Base-by-base conservation (phyloP, 2,888 invertebrate genomes). In the Pollenia amentaria region DNA sequence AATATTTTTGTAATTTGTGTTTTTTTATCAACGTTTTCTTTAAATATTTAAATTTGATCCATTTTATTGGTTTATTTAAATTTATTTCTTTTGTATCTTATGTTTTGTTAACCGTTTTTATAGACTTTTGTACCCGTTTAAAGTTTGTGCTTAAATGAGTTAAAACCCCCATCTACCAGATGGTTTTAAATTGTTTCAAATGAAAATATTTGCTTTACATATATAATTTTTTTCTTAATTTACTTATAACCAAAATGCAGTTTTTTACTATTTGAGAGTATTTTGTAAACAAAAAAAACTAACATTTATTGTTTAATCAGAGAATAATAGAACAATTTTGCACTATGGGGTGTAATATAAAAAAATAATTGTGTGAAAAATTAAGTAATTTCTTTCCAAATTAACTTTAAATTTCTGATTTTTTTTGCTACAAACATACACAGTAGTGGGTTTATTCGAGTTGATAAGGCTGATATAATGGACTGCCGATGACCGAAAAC, bases 121-220 rank as follows among this genome's bases (percentile, higher is more conserved):
- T 21, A n/a, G 42, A 12, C 55, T 55, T 57, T 64, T 42, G 2
- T 29, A 40, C 44, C 29, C 44, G 44, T 21, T 46, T 53, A 46
- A 38, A 62, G 60, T 60, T 44, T 21, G 18, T 48, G 4, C 65
- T 57, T 11, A 57, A 84, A 60, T 84, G 84, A 78, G 40, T 84
- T 76, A 53, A 44, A 18, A 46, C 11, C 21, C 8, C 44, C 3
- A 9, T 46, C 3, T 42, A 16, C 46, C 78, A 29, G 51, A 53
- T 67, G 73, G 60, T 84, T 75, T 79, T 84, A 73, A 78, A 78
- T 78, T 46, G 51, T 73, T 84, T 78, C 16, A 7, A 18, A 73
- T 40, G 6, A 29, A 29, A 29, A 12, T 29, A 0, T 38, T 44
- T 67, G 14, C 6, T n/a, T 18, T 48, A 42, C 79, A 60, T 29